Conservation (phyloP, 2,797 vertebrate species). For the Protonibea diacanthus region DNA sequence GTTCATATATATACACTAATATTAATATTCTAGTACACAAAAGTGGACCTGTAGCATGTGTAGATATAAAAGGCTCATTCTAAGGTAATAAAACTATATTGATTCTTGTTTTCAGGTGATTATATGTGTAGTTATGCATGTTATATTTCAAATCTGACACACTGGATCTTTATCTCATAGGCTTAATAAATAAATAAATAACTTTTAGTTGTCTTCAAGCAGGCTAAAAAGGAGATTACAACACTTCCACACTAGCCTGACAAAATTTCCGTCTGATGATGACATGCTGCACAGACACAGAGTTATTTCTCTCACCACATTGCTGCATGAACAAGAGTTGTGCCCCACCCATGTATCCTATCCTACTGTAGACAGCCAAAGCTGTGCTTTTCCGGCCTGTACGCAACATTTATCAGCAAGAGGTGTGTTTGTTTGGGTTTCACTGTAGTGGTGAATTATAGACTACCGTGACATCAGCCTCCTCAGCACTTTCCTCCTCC, state of each 20-base stretch:
- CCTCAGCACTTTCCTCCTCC: conserved; percentile 62
- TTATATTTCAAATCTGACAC: background rate
- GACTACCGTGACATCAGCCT: conserved; percentile 49
- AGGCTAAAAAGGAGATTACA: background rate
- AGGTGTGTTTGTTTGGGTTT: background rate
- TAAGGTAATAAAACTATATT: too few species aligned
- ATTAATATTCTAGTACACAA: too few species aligned
- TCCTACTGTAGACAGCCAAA: background rate
- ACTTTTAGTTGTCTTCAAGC: background rate
- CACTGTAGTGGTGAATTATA: background rate
- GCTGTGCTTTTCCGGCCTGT: background rate
- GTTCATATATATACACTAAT: too few species aligned
- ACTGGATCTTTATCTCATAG: fast-evolving
- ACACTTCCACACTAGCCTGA: conserved; percentile 21
- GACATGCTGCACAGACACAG: conserved; percentile 9
- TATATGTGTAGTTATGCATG: too few species aligned
- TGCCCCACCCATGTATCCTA: conserved; percentile 40
- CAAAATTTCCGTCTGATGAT: conserved; percentile 37
- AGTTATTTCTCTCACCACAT: background rate
- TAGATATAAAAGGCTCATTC: too few species aligned
- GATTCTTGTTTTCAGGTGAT: too few species aligned
- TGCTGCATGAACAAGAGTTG: conserved; percentile 8
- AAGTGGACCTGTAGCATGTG: too few species aligned
- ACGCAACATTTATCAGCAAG: background rate
- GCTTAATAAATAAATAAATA: background rate